Evolutionary conservation across 2,888 invertebrate genomes (phyloP).

Genomic region (Troglohyphantes excavatus): DNA sequence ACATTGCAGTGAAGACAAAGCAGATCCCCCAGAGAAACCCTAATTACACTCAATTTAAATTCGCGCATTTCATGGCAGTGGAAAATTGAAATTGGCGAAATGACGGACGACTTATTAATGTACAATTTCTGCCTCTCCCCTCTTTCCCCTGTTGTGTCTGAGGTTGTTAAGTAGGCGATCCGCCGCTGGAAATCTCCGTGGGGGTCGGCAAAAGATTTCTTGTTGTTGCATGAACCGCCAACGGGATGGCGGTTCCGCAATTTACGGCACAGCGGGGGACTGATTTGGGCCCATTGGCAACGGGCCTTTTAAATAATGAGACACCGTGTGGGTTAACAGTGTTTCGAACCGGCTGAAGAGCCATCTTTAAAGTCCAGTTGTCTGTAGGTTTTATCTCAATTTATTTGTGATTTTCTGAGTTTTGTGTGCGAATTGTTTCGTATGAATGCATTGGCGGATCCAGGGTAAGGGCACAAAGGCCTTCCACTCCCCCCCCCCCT

Average conservation of each 20-base stretch:
- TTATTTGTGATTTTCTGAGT: slow-evolving; percentile 8
- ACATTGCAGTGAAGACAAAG: too few species aligned
- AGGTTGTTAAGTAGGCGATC: slow-evolving; percentile 74
- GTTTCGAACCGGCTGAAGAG: slow-evolving; percentile 54
- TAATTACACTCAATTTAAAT: too few species aligned
- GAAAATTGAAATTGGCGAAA: too few species aligned
- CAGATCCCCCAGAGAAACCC: too few species aligned
- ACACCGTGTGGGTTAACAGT: slow-evolving; percentile 72
- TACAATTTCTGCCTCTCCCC: slow-evolving; percentile 65
- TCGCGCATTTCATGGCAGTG: too few species aligned
- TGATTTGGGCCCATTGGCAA: slow-evolving; percentile 66
- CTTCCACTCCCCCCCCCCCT: too few species aligned
- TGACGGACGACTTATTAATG: slow-evolving; percentile 23
- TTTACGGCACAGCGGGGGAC: slow-evolving; percentile 72
- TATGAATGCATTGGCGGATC: too few species aligned
- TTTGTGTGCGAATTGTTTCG: background rate
- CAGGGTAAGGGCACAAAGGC: too few species aligned
- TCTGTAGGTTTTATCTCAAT: slow-evolving; percentile 58
- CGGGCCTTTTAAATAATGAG: slow-evolving; percentile 66
- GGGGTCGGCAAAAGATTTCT: slow-evolving; percentile 41
- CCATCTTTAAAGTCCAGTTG: slow-evolving; percentile 44
- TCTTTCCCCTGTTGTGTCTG: slow-evolving; percentile 54
- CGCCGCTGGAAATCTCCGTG: slow-evolving; percentile 62
- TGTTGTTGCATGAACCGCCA: slow-evolving; percentile 46
- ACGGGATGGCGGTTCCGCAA: slow-evolving; percentile 74